Percentiles rank a stretch among this genome's conserved stretches.
These are phyloP conservation scores for Cheilinus undulatus DNA, from an alignment of 2,113 vertebrate species.

Conservation along the genomic window DNA sequence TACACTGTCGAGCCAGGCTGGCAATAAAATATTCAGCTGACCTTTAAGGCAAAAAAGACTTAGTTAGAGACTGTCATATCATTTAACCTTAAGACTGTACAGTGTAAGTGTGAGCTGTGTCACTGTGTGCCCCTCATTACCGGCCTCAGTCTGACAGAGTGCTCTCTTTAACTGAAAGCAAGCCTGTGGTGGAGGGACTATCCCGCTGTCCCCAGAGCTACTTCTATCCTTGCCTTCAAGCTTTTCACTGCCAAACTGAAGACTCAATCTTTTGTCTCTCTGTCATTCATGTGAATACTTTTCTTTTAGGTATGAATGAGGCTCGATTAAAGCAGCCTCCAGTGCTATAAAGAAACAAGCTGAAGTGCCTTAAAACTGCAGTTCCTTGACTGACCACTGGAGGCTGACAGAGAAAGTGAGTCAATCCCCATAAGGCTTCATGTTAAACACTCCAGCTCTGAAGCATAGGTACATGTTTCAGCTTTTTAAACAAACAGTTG, in stretches of 20 bases:
- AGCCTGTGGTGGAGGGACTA: slow-evolving; percentile 67
- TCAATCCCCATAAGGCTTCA: too few species aligned
- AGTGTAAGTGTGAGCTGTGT: slow-evolving; percentile 65
- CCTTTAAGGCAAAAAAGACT: slow-evolving; percentile 84
- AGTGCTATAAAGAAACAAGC: neutral
- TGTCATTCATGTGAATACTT: slow-evolving; percentile 60
- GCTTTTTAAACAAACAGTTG: too few species aligned
- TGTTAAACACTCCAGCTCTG: too few species aligned
- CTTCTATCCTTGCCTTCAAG: slow-evolving; percentile 55
- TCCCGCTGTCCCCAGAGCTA: slow-evolving; percentile 58
- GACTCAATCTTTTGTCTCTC: slow-evolving; percentile 66
- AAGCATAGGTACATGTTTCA: too few species aligned
- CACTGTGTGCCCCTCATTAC: slow-evolving; percentile 81
- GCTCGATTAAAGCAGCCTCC: neutral
- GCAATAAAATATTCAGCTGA: slow-evolving; percentile 85
- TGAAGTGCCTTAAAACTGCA: neutral
- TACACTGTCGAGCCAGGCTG: slow-evolving; percentile 75
- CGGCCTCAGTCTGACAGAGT: slow-evolving; percentile 69
- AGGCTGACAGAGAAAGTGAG: neutral
- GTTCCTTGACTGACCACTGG: neutral
- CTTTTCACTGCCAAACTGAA: slow-evolving; percentile 53
- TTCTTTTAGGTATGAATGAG: slow-evolving; percentile 8
- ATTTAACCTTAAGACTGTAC: slow-evolving; percentile 84
- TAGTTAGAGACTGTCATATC: slow-evolving; percentile 84
- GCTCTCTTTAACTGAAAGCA: slow-evolving; percentile 68